Evolutionary conservation across 2,888 invertebrate species (phyloP).

Genomic region (Megaustenia siamemsis): DNA sequence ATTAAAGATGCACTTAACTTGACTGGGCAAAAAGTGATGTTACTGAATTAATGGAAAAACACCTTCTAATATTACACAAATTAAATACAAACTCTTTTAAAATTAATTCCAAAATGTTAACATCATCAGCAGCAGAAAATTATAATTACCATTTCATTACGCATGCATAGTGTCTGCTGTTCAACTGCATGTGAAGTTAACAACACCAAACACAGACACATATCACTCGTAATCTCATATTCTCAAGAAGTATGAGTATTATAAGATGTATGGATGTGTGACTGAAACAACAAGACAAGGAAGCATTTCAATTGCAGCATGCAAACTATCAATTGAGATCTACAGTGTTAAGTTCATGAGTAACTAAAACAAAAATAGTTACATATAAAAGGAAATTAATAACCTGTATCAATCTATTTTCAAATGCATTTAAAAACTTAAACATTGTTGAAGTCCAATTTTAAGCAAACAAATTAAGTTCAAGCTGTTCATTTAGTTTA

Average conservation of each 20-base stretch:
- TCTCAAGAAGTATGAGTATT: slow-evolving; percentile 2
- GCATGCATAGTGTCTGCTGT: slow-evolving; percentile 25
- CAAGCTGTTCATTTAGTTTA: too few species aligned
- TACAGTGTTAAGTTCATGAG: not conserved
- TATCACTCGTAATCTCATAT: slow-evolving; percentile 1
- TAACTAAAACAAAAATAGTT: not conserved
- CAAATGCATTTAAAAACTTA: too few species aligned
- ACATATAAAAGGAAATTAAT: too few species aligned
- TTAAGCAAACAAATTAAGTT: too few species aligned
- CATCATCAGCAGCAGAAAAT: not conserved
- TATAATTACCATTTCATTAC: slow-evolving; percentile 6
- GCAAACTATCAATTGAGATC: not conserved
- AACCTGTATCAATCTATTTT: too few species aligned
- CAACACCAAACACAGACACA: not conserved
- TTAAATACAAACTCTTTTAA: too few species aligned
- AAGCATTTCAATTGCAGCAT: not conserved
- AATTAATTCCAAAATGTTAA: not conserved
- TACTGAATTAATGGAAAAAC: too few species aligned
- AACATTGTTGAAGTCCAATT: too few species aligned
- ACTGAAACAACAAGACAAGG: slow-evolving; percentile 13
- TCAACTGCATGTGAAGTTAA: slow-evolving; percentile 8
- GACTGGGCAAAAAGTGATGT: too few species aligned
- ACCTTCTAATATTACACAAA: too few species aligned
- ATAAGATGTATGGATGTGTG: not conserved
- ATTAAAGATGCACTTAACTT: too few species aligned